phyloP scores from a whole-genome alignment of 1,140 invertebrate genomes.

The Saccostrea echinata region DNA sequence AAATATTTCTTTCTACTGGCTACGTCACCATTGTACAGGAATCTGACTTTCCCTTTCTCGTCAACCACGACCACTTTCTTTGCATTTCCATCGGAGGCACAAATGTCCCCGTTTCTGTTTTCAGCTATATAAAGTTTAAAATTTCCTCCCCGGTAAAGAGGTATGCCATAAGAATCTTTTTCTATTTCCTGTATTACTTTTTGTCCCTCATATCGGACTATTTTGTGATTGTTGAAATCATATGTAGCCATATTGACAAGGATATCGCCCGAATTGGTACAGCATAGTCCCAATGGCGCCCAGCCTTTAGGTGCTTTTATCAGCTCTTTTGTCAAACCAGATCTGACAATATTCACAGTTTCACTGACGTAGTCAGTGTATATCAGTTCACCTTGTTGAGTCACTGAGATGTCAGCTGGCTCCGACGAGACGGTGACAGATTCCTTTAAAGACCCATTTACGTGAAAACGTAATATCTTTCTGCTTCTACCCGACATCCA shows the following conservation, averaged over 20 bases:
- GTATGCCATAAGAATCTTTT: background rate
- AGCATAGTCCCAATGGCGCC: background rate
- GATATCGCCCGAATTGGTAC: background rate
- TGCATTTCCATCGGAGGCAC: background rate
- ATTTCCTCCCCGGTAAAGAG: background rate
- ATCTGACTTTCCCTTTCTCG: background rate
- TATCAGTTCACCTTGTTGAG: background rate
- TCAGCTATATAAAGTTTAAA: background rate
- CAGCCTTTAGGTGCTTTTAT: background rate
- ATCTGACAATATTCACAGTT: background rate
- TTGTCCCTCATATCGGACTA: background rate
- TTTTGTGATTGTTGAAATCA: background rate
- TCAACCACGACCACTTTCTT: background rate
- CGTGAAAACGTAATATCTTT: background rate
- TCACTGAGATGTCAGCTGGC: background rate
- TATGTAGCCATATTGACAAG: background rate
- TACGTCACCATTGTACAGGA: background rate
- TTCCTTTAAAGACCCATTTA: background rate
- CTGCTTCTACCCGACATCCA: background rate
- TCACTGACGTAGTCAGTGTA: background rate
- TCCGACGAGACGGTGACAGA: background rate
- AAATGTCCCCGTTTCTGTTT: conserved; percentile 1
- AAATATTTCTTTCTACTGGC: no score
- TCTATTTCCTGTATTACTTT: background rate
- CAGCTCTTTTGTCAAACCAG: background rate